phyloP scores from a whole-genome alignment of 2,797 vertebrate species.

The Lagodon rhomboides region DNA sequence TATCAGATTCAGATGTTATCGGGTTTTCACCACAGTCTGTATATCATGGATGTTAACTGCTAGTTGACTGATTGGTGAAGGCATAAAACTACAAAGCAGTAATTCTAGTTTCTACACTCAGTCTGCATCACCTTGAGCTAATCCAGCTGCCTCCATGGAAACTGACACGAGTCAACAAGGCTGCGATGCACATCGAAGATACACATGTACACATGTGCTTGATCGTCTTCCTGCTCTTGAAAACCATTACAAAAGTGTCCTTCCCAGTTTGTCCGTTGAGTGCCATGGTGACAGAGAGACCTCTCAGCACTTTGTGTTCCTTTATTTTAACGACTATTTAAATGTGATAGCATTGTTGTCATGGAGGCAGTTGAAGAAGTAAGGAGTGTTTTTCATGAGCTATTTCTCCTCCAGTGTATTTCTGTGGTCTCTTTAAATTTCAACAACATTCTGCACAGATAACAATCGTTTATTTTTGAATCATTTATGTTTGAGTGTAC shows the following conservation, averaged over 20 bases:
- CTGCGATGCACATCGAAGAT: constrained; percentile 7
- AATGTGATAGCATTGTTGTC: background rate
- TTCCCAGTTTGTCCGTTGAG: background rate
- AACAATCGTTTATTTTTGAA: background rate
- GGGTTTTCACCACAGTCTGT: too few relatives aligned
- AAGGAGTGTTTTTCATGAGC: background rate
- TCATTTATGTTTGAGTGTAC: background rate
- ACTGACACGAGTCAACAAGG: constrained; percentile 13
- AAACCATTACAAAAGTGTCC: background rate
- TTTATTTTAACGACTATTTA: background rate
- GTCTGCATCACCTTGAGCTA: constrained; percentile 9
- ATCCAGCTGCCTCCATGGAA: constrained; percentile 25
- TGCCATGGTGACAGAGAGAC: background rate
- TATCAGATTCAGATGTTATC: too few relatives aligned
- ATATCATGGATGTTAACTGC: too few relatives aligned
- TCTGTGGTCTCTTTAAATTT: background rate
- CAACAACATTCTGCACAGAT: background rate
- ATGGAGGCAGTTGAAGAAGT: background rate
- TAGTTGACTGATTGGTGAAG: too few relatives aligned
- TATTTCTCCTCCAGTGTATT: background rate
- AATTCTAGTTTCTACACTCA: too few relatives aligned
- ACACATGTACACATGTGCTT: too few relatives aligned
- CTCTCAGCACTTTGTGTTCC: background rate
- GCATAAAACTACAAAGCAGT: too few relatives aligned
- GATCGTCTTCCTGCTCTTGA: background rate